A percentile compares a stretch with the other conserved stretches of the same genome.
Conservation (phyloP, 2,888 invertebrate species). For the Flexamia atlantica region DNA sequence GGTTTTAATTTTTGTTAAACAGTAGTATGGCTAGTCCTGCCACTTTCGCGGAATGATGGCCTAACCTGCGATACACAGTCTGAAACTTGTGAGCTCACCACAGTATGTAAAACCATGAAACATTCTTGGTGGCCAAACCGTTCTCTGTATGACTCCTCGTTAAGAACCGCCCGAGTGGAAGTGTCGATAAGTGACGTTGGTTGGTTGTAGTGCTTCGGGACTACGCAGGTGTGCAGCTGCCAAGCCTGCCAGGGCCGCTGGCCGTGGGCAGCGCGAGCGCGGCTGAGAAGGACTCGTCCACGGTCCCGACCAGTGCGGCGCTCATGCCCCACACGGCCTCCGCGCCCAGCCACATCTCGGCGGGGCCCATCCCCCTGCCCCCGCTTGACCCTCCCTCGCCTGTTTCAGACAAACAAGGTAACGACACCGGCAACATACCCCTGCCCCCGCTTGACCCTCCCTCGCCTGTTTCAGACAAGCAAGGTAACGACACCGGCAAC, state of each 20-base stretch:
- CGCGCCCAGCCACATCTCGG: constrained; percentile 56
- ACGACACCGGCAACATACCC: not conserved
- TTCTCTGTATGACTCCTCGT: too few species aligned
- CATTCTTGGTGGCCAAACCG: too few species aligned
- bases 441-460: constrained; percentile 55
- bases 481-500: constrained; percentile 20
- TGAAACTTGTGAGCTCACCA: too few species aligned
- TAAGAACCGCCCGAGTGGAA: too few species aligned
- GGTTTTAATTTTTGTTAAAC: too few species aligned
- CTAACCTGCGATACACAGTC: too few species aligned
- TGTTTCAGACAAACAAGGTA: constrained; percentile 57
- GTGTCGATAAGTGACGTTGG: not conserved
- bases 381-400: constrained; percentile 44
- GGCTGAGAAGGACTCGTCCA: constrained; percentile 14
- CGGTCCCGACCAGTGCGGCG: constrained; percentile 28
- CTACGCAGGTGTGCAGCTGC: constrained; percentile 44
- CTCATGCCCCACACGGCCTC: constrained; percentile 51
- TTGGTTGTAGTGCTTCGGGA: constrained; percentile 41
- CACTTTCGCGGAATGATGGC: too few species aligned
- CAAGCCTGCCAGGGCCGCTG: constrained; percentile 38
- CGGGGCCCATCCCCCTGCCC: constrained; percentile 56
- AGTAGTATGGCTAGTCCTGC: too few species aligned
- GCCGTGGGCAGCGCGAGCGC: constrained; percentile 28
- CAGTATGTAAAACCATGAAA: too few species aligned
- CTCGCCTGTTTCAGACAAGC: constrained; percentile 49